These are phyloP conservation scores for Penaeus indicus DNA, from an alignment of 1,140 invertebrate genomes.

Conservation along the genomic window DNA sequence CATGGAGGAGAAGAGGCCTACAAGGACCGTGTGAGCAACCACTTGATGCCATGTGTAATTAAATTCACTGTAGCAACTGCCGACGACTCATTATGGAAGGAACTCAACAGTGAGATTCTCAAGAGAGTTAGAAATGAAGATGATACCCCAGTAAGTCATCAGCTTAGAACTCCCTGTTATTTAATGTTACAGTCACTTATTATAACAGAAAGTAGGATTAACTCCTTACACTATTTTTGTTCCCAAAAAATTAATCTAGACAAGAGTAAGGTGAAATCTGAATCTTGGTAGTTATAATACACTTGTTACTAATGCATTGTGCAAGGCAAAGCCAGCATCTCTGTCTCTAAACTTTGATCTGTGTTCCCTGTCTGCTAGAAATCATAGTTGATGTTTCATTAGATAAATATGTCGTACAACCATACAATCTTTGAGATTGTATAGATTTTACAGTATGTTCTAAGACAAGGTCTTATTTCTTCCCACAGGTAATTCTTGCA, in stretches of 20 bases:
- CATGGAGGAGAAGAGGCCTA: conserved; percentile 77
- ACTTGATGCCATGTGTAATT: conserved; percentile 83
- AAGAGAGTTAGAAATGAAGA: conserved; percentile 86
- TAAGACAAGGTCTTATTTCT: not conserved
- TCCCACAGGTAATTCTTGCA: conserved; percentile 49
- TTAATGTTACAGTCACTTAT: not conserved
- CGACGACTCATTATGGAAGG: conserved; percentile 90
- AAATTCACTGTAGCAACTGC: conserved; percentile 84
- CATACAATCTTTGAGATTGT: not conserved
- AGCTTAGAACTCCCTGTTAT: not conserved
- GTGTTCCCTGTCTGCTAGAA: too few species aligned
- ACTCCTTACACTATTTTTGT: too few species aligned
- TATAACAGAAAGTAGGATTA: not conserved
- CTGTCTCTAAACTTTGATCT: too few species aligned
- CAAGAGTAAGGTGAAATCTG: too few species aligned
- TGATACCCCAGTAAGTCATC: conserved; percentile 71
- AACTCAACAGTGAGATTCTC: conserved; percentile 89
- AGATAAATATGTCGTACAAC: too few species aligned
- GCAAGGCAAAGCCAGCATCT: too few species aligned
- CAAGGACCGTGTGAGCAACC: conserved; percentile 75
- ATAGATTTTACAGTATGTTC: not conserved
- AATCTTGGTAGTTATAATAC: too few species aligned
- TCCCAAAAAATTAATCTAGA: too few species aligned
- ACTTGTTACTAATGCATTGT: too few species aligned
- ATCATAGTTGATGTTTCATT: too few species aligned